Evolutionary conservation across 2,888 invertebrate genomes (phyloP), one percentile per base, ranked within the genome.

Genomic region (Erebia ligea): DNA sequence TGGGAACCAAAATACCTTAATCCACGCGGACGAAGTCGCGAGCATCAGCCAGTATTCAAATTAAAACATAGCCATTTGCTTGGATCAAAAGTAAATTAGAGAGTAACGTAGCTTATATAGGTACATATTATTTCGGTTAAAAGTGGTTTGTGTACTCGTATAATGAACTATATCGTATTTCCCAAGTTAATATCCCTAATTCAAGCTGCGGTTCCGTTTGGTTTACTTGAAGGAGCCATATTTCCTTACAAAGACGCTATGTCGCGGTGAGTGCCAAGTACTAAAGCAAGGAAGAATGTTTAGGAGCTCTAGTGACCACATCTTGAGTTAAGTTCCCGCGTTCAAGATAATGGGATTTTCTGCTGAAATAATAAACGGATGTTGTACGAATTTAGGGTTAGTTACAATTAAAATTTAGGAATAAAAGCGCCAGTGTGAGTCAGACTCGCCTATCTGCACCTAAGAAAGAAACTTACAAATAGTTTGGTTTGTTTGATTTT

Each of bases 221-320:
- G 56, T 66, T 66, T 56, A 57, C 56, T 66, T 56, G 66, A 66
- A 66, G 56, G 66, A 66, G 66, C 66, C 42, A 66, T 67, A 67
- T 67, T 48, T 67, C 57, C 58, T 67, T 48, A 67, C 67, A 67
- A 57, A 67, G 67, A 58, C 65, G 52, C 56, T 58, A 48, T 48
- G 67, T 45, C 67, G 48, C 21, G 48, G 48, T 48, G 48, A 48
- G 54, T 67, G 58, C 67, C 67, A 58, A 58, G 67, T 48, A 67
- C 45, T 67, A 67, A 48, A 48, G 48, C 58, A 67, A 58, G 57
- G 57, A 56, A 58, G 58, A 66, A 57, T 57, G 57, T 67, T 58
- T 58, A 67, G 58, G 58, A 48, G 58, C 45, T 48, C 57, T 1
- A 58, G 34, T 67, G 67, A 58, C 57, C 67, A 58, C 21, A 57